Base-by-base conservation (phyloP, 2,888 invertebrate genomes). In the Plutella xylostella region DNA sequence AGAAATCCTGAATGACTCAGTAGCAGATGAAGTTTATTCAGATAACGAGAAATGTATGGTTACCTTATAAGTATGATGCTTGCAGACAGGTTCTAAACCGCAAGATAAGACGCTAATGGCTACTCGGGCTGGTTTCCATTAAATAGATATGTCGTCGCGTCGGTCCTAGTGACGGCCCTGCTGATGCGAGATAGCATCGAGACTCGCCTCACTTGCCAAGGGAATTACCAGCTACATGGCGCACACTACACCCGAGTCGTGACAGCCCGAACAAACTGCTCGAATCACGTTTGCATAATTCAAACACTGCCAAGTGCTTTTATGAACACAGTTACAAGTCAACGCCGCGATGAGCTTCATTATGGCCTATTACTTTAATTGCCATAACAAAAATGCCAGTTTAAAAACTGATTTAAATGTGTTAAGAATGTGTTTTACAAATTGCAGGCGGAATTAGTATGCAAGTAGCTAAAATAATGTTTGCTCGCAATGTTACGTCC, bases 401-500 rank as follows among this genome's bases (percentile, higher is more conserved):
- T n/a, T n/a, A n/a, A n/a, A n/a, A n/a, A n/a, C n/a, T n/a, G n/a
- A n/a, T n/a, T n/a, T n/a, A n/a, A n/a, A n/a, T n/a, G n/a, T n/a
- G n/a, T 33, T 33, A 33, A 15, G 33, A n/a, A n/a, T 14, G 14
- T 33, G 33, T 28, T 39, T 39, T 17, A 25, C 25, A 39, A 22
- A 39, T 25, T 39, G 17, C 21, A n/a, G 39, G 25, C n/a, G n/a
- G n/a, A n/a, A 19, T 39, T 14, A 25, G 22, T n/a, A 25, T 11
- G 25, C 25, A 20, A 20, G 37, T 37, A 9, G n/a, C 20, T 39
- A 2, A 50, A 17, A 35, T 43, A 41, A 41, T 38, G 33, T 49
- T 47, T n/a, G 45, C 50, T 50, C 53, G 55, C 47, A 51, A 53
- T 56, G 54, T 54, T 45, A 47, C 46, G 56, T 46, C 48, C 62